Evolutionary conservation across 2,888 invertebrate genomes (phyloP).

Genomic region (Meiosimyza decipiens): DNA sequence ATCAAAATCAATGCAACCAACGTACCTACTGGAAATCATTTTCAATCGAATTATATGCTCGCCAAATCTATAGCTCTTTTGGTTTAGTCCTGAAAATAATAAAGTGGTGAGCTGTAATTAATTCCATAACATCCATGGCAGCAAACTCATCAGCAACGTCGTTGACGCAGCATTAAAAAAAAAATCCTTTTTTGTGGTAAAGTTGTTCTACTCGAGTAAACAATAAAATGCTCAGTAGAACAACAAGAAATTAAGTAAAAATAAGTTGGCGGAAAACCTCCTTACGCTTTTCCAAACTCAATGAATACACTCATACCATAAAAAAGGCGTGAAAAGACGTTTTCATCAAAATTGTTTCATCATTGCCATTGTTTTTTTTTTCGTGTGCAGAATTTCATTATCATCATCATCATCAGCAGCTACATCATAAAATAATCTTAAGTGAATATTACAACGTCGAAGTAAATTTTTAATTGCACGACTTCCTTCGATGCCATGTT

Average conservation of each 20-base stretch:
- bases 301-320: not conserved
- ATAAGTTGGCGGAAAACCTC: not conserved
- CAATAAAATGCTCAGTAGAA: conserved; percentile 9
- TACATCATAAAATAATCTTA: not conserved
- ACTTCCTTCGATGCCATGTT: conserved; percentile 49
- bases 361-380: not conserved
- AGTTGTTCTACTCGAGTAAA: conserved; percentile 19
- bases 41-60: not conserved
- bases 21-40: not conserved
- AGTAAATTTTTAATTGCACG: conserved; percentile 52
- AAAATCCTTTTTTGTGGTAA: conserved; percentile 2
- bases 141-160: conserved; percentile 3
- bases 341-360: not conserved
- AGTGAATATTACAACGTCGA: not conserved
- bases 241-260: not conserved
- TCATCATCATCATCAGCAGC: not conserved
- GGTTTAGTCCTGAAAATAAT: conserved; percentile 23
- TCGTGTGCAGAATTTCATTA: conserved; percentile 2
- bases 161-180: too few species aligned
- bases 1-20: conserved; percentile 39
- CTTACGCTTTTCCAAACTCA: too few species aligned
- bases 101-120: conserved; percentile 33
- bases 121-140: conserved; percentile 20
- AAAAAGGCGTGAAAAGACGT: conserved; percentile 11
- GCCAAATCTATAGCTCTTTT: not conserved